Evolutionary conservation across 1,140 invertebrate genomes (phyloP).

Genomic region (Carcinoscorpius rotundicauda): DNA sequence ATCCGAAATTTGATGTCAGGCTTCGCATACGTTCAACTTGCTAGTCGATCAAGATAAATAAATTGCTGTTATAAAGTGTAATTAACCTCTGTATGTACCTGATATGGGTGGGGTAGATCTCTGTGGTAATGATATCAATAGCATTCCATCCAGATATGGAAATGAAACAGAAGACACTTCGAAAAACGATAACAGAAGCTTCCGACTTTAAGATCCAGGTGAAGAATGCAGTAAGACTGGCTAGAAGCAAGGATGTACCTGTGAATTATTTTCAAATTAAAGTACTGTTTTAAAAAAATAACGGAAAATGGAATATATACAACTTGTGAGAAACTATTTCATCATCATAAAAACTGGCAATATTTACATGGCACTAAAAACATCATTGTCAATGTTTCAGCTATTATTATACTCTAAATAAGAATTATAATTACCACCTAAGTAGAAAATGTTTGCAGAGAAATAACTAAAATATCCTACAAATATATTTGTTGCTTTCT

Average conservation of each 20-base stretch:
- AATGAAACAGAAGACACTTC: slow-evolving; percentile 37
- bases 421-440: too few species aligned
- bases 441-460: too few species aligned
- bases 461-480: too few species aligned
- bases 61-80: background rate
- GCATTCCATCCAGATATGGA: slow-evolving; percentile 39
- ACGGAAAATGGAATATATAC: too few species aligned
- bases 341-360: too few species aligned
- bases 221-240: slow-evolving; percentile 36
- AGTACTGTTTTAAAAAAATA: too few species aligned
- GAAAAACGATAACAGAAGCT: slow-evolving; percentile 29
- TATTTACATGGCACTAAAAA: too few species aligned
- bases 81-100: slow-evolving; percentile 29
- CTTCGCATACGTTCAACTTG: background rate
- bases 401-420: too few species aligned
- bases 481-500: too few species aligned
- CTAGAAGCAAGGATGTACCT: slow-evolving; percentile 38
- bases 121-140: slow-evolving; percentile 36
- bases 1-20: background rate
- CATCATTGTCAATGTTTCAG: too few species aligned
- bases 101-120: slow-evolving; percentile 39
- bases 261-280: slow-evolving; percentile 21
- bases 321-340: too few species aligned
- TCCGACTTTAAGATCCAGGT: slow-evolving; percentile 35
- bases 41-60: too few species aligned